Evolutionary conservation across 2,797 vertebrate species (phyloP), one percentile per base, ranked within the genome.

Genomic region (Graptemys geographica): DNA sequence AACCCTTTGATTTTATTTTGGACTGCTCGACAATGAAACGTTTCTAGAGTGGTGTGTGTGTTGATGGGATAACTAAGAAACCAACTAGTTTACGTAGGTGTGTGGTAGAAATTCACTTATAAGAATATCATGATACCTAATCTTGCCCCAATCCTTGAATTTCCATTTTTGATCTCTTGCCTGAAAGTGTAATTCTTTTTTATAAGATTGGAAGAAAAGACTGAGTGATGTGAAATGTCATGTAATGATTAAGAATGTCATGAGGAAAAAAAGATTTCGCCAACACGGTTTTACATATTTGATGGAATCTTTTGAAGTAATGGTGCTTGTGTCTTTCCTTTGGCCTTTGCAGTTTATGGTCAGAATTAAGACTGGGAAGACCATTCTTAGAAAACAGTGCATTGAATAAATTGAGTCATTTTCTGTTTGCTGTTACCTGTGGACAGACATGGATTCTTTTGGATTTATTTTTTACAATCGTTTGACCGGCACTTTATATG

Each of bases 171-270:
- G 83, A 86, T 87, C 86, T 86, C 41, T 95, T 94, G 90, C n/a
- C 93, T 91, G 76, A 62, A 62, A 83, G 53, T 90, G 74, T 21
- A 81, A 87, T 81, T 89, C 92, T 96, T 51, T 87, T 88, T 95
- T 95, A 83, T 10, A 47, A n/a, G 33, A 86, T 49, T 79, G 87
- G 37, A 88, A 89, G 85, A 92, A n/a, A 94, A 95, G 95, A 95
- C 19, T 57, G 81, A 93, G 44, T 33, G 47, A 80, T 62, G 23
- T n/a, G 41, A 86, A 88, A 86, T 82, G 72, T 80, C 89, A 90
- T 80, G 76, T 96, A 89, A 83, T 37, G 72, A 76, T 52, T 25
- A 90, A 87, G 28, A 21, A 55, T 82, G 41, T n/a, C 31, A 95
- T 27, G 27, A 19, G 74, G 33, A 27, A 16, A 23, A 51, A 55